Evolutionary conservation across 2,797 vertebrate genomes (phyloP).

Genomic region (Bradypus variegatus): DNA sequence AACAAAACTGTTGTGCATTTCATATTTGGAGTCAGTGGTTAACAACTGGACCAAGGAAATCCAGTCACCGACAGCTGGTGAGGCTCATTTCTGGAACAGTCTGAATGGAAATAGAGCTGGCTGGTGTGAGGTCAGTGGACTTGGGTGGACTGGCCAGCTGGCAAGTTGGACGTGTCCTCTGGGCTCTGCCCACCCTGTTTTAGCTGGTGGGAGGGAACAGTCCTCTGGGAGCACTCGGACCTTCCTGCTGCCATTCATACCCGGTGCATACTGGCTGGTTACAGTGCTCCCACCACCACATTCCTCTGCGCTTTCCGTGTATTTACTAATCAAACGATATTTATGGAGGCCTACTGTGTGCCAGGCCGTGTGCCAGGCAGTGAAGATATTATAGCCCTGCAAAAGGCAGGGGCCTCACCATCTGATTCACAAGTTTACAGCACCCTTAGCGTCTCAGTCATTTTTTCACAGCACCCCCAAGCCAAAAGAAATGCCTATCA

Average conservation of each 20-base stretch:
- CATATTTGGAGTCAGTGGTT: background rate
- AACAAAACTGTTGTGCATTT: background rate
- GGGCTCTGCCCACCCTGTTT: background rate
- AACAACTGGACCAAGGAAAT: background rate
- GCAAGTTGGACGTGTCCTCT: background rate
- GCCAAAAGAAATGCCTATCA: background rate
- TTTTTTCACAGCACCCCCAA: background rate
- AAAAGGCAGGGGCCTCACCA: background rate
- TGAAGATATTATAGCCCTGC: background rate
- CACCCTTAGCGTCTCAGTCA: background rate
- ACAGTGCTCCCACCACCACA: background rate
- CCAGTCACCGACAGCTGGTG: background rate
- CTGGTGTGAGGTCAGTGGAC: background rate
- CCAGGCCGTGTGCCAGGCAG: background rate
- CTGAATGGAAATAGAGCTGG: background rate
- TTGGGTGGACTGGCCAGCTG: background rate
- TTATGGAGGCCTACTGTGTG: background rate
- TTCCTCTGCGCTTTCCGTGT: background rate
- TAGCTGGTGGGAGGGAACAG: background rate
- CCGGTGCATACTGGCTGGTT: background rate
- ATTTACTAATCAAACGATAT: background rate
- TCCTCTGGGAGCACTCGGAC: too few relatives aligned
- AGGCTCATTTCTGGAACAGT: background rate
- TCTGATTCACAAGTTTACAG: background rate
- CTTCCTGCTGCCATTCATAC: background rate